Evolutionary conservation across 2,797 vertebrate genomes (phyloP).

Genomic region (Myotis daubentonii): DNA sequence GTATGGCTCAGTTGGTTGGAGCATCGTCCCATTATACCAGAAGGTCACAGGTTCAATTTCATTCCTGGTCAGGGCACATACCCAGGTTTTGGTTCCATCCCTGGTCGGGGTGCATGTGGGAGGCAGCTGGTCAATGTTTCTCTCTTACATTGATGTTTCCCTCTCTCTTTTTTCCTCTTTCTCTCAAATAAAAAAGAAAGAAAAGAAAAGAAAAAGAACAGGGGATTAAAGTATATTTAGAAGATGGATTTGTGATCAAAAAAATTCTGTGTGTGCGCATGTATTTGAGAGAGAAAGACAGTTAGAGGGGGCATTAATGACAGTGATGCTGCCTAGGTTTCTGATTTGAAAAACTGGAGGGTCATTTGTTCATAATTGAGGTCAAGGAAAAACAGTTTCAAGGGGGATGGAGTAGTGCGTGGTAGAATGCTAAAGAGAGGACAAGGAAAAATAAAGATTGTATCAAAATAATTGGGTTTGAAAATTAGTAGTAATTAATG

Average conservation of each 20-base stretch:
- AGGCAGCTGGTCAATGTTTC: neutral
- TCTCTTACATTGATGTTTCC: neutral
- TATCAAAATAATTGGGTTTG: neutral
- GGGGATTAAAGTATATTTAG: neutral
- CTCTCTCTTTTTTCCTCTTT: neutral
- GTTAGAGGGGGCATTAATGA: neutral
- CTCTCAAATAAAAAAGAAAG: neutral
- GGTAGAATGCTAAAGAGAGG: neutral
- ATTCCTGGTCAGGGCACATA: neutral
- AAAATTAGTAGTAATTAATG: slow-evolving; percentile 5
- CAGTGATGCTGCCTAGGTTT: neutral
- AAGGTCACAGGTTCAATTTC: neutral
- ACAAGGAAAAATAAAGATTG: neutral
- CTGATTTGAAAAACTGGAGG: neutral
- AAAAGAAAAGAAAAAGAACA: neutral
- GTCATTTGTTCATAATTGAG: slow-evolving; percentile 25
- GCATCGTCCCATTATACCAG: neutral
- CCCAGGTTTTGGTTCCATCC: neutral
- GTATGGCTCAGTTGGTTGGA: neutral
- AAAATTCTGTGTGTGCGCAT: neutral
- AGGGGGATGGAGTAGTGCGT: neutral
- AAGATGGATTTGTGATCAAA: neutral
- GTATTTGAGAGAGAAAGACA: neutral
- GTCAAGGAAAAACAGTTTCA: neutral
- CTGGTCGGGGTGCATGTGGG: neutral